Evolutionary conservation across 2,113 vertebrate species (phyloP).

Genomic region (Ophthalmolycus amberensis): DNA sequence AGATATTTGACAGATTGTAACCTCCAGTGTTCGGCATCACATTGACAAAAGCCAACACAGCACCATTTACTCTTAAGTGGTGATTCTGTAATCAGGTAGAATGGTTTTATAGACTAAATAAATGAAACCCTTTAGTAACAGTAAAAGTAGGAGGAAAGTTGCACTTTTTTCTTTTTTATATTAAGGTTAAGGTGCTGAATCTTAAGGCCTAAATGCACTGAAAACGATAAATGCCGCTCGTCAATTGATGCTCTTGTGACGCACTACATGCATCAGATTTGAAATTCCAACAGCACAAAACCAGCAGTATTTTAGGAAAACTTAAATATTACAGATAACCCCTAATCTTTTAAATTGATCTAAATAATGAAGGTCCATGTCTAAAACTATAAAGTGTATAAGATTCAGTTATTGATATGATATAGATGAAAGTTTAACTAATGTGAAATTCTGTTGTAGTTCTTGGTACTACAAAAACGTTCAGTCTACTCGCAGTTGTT

Average conservation of each 20-base stretch:
- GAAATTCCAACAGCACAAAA: neutral
- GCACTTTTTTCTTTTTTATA: neutral
- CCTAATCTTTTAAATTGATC: neutral
- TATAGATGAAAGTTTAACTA: no score
- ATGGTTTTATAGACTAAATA: neutral
- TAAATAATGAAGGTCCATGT: no score
- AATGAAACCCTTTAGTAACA: neutral
- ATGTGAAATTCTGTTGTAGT: neutral
- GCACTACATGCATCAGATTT: no score
- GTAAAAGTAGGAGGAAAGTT: neutral
- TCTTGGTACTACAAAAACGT: no score
- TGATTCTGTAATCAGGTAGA: neutral
- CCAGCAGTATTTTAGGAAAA: neutral
- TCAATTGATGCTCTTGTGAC: no score
- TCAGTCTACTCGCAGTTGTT: no score
- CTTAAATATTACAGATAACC: no score
- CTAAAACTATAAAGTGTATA: neutral
- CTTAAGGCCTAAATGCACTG: neutral
- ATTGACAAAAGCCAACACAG: slow-evolving; percentile 5
- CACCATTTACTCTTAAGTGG: slow-evolving; percentile 3
- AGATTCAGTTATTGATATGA: neutral
- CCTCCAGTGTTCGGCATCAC: neutral
- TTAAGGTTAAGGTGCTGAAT: neutral
- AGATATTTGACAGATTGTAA: slow-evolving; percentile 35
- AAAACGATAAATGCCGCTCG: no score